Percentiles rank a stretch among this genome's conserved stretches.
phyloP scores from a whole-genome alignment of 2,797 vertebrate species.

The Coluber constrictor region DNA sequence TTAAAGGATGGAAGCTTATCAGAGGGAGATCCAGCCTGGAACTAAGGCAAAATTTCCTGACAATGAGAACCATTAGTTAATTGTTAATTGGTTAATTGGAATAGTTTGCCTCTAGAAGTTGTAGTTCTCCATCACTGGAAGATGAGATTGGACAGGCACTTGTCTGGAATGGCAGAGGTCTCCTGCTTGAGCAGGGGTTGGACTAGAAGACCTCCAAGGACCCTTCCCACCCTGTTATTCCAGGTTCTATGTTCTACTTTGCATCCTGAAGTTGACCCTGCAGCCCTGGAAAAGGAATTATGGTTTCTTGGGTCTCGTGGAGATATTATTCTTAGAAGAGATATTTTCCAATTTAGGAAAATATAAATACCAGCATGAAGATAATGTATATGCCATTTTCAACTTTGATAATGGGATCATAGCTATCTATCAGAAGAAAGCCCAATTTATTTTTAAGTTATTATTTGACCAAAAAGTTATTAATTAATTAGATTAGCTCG shows the following conservation, averaged over 20 bases:
- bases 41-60: not conserved
- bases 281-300: not conserved
- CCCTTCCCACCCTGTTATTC: not conserved
- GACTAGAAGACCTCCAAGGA: not conserved
- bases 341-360: not conserved
- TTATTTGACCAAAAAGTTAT: not conserved
- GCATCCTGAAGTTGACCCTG: not conserved
- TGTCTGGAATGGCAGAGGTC: not conserved
- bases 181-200: not conserved
- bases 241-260: not conserved
- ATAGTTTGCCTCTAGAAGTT: not conserved
- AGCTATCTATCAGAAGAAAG: not conserved
- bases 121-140: not conserved
- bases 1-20: not conserved
- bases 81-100: not conserved
- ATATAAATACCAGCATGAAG: not conserved
- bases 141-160: not conserved
- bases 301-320: not conserved
- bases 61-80: not conserved
- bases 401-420: not conserved
- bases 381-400: not conserved
- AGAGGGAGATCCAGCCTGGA: not conserved
- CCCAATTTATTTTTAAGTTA: not conserved
- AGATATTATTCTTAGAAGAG: not conserved
- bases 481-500: not conserved